Evolutionary conservation across 2,797 vertebrate species (phyloP).

Genomic region (Microctenopoma lineatum): DNA sequence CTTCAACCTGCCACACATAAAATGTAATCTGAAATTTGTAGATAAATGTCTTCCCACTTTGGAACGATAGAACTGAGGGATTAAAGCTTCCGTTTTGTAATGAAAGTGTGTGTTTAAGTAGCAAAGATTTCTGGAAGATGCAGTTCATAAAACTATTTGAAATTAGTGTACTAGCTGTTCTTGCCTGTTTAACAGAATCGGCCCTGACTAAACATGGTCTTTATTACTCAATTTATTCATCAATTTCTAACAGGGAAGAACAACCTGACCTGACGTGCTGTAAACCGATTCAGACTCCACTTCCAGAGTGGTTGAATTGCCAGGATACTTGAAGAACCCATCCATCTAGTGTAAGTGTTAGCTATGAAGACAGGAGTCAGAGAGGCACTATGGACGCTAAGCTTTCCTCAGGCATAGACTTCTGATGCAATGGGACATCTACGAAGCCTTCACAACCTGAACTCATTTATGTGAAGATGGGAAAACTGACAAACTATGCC

Average conservation of each 20-base stretch:
- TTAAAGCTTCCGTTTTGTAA: slow-evolving; percentile 31
- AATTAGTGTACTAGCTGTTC: neutral
- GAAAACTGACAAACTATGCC: slow-evolving; percentile 59
- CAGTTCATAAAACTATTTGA: slow-evolving; percentile 9
- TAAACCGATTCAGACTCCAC: slow-evolving; percentile 15
- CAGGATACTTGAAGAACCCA: slow-evolving; percentile 13
- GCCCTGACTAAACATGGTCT: neutral
- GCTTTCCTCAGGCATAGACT: slow-evolving; percentile 66
- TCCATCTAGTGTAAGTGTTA: slow-evolving; percentile 31
- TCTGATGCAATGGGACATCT: slow-evolving; percentile 60
- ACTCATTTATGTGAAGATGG: slow-evolving; percentile 52
- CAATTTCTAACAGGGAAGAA: slow-evolving; percentile 1
- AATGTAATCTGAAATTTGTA: slow-evolving; percentile 22
- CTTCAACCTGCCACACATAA: slow-evolving; percentile 12
- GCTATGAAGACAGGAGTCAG: slow-evolving; percentile 46
- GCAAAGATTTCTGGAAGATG: slow-evolving; percentile 12
- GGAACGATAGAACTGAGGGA: slow-evolving; percentile 23
- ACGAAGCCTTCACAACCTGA: slow-evolving; percentile 49
- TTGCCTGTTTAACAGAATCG: neutral
- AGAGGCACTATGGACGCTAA: slow-evolving; percentile 82
- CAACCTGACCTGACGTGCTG: slow-evolving; percentile 9
- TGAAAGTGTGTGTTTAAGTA: slow-evolving; percentile 6
- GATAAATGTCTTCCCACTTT: slow-evolving; percentile 13
- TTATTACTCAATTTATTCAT: neutral
- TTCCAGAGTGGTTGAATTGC: slow-evolving; percentile 22